phyloP scores from a whole-genome alignment of 2,888 invertebrate species.

The Agrotis ipsilon region DNA sequence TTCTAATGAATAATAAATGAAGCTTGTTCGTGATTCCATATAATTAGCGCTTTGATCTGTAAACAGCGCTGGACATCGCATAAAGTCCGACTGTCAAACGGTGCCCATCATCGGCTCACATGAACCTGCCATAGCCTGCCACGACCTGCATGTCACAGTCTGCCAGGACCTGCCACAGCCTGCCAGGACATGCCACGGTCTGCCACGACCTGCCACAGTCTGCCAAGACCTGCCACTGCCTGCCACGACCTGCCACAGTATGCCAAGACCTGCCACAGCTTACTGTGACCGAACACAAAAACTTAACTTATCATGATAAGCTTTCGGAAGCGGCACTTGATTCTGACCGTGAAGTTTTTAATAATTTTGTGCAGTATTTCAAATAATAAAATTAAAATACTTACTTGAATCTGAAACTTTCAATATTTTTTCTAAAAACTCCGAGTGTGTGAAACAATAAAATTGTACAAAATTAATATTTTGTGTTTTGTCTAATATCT shows the following conservation, averaged over 20 bases:
- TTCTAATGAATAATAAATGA: conserved; percentile 29
- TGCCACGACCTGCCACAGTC: neutral
- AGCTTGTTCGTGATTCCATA: conserved; percentile 37
- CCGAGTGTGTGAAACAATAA: too few relatives aligned
- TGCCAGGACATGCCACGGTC: neutral
- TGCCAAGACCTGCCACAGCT: too few relatives aligned
- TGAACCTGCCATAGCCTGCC: neutral
- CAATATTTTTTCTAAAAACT: too few relatives aligned
- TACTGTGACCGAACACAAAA: neutral
- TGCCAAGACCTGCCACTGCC: neutral
- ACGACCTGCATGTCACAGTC: neutral
- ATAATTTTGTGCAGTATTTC: neutral
- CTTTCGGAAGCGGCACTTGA: neutral
- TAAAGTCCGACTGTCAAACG: conserved; percentile 3
- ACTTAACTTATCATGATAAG: neutral
- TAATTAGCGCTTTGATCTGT: conserved; percentile 21
- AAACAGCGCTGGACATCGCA: conserved; percentile 1
- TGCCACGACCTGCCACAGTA: neutral
- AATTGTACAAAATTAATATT: too few relatives aligned
- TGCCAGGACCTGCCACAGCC: neutral
- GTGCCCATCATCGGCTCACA: conserved; percentile 12
- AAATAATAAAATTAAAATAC: too few relatives aligned
- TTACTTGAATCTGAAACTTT: too few relatives aligned
- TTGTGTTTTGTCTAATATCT: too few relatives aligned
- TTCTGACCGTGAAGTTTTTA: conserved; percentile 1